phyloP scores from a whole-genome alignment of 1,140 invertebrate species.

The Sinella curviseta region DNA sequence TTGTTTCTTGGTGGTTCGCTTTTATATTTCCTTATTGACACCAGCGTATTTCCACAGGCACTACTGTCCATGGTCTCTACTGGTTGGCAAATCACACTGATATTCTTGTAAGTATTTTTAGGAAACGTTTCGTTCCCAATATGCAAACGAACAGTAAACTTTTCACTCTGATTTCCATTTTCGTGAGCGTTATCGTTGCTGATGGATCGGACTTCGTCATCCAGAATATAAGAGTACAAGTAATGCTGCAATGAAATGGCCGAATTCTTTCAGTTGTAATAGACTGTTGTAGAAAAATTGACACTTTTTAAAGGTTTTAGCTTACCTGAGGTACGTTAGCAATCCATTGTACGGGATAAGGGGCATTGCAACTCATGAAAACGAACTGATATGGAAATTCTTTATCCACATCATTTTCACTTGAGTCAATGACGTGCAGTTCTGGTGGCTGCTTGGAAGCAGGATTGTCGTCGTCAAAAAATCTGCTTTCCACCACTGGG shows the following conservation, averaged over 20 bases:
- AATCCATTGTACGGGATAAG: not conserved
- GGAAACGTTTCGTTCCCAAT: conserved; percentile 1
- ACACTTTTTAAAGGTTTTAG: not conserved
- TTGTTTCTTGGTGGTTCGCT: not conserved
- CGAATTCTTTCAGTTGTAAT: too few species aligned
- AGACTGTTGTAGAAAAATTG: not conserved
- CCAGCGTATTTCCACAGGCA: not conserved
- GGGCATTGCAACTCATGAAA: not conserved
- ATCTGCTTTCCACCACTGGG: too few species aligned
- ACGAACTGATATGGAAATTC: conserved; percentile 1
- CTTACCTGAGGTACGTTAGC: not conserved
- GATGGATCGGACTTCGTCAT: not conserved
- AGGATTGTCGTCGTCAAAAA: too few species aligned
- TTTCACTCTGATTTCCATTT: not conserved
- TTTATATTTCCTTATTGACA: not conserved
- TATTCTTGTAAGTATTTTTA: not conserved
- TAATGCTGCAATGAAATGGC: conserved; percentile 6
- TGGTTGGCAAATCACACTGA: not conserved
- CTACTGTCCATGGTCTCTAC: not conserved
- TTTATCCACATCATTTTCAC: too few species aligned
- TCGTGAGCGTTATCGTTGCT: not conserved
- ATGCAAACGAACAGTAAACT: not conserved
- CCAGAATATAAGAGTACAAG: not conserved
- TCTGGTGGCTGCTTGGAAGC: too few species aligned
- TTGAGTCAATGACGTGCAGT: too few species aligned